Conservation (phyloP, 2,797 vertebrate genomes). For the Sibirionetta formosa region DNA sequence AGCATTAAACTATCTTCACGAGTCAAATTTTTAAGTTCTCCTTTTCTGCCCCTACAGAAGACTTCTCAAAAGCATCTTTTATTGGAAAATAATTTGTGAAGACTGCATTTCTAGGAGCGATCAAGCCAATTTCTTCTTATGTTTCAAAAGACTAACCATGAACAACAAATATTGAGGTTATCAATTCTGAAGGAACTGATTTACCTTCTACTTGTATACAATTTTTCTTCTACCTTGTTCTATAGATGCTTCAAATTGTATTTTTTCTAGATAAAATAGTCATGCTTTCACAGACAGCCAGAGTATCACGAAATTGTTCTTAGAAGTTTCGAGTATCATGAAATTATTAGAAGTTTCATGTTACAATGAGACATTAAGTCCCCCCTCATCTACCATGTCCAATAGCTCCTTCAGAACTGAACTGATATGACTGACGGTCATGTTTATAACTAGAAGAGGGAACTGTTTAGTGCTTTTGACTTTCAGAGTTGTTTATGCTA, state of each 20-base stretch:
- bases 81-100: background rate
- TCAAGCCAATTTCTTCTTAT: background rate
- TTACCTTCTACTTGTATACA: background rate
- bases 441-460: background rate
- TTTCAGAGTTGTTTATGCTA: background rate
- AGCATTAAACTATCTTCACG: background rate
- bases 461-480: background rate
- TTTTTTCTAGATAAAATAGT: background rate
- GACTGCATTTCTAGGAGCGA: background rate
- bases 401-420: background rate
- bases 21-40: background rate
- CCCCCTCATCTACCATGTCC: background rate
- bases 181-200: background rate
- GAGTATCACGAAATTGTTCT: background rate
- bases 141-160: background rate
- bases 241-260: background rate
- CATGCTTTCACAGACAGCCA: background rate
- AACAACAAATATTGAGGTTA: background rate
- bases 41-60: background rate
- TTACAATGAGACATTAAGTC: background rate
- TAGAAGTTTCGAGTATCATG: background rate
- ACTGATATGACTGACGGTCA: background rate
- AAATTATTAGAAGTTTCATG: background rate
- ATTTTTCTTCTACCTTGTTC: background rate
- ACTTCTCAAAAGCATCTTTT: background rate